Conservation (phyloP, 2,113 vertebrate genomes). For the Potamarius usumacintae region DNA sequence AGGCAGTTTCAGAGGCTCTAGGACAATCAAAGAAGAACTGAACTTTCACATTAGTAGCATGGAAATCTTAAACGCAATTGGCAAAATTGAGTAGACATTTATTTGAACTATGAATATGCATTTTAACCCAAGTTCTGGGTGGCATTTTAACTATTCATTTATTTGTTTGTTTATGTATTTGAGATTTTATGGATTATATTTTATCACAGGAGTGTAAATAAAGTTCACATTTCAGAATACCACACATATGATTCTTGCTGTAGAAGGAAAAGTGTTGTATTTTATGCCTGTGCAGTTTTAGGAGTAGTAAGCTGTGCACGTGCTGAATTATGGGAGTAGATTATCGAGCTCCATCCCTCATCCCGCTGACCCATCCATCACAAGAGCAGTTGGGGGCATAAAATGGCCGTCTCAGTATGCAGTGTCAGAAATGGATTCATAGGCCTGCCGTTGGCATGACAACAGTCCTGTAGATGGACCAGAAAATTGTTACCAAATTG, state of each 20-base stretch:
- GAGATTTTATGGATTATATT: too few relatives aligned
- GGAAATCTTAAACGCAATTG: too few relatives aligned
- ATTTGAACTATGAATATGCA: too few relatives aligned
- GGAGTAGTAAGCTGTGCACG: not conserved
- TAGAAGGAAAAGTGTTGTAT: not conserved
- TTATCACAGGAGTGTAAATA: too few relatives aligned
- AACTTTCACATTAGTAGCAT: too few relatives aligned
- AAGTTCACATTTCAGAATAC: too few relatives aligned
- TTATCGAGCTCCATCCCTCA: conserved; percentile 19
- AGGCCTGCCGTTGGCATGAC: conserved; percentile 54
- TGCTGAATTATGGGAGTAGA: not conserved
- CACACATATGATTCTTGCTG: not conserved
- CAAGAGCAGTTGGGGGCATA: conserved; percentile 35
- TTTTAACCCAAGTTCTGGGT: too few relatives aligned
- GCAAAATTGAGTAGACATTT: too few relatives aligned
- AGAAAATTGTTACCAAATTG: conserved; percentile 51
- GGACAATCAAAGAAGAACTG: too few relatives aligned
- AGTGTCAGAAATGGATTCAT: conserved; percentile 38
- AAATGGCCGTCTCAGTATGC: conserved; percentile 42
- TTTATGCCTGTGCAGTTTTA: not conserved
- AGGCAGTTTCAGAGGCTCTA: too few relatives aligned
- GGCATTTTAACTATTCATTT: too few relatives aligned
- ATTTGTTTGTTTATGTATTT: too few relatives aligned
- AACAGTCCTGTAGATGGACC: conserved; percentile 47
- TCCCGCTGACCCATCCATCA: conserved; percentile 25